Percentiles rank a stretch among this genome's conserved stretches.
Evolutionary conservation across 2,113 vertebrate species (phyloP).

Genomic region (Glareola pratincola): DNA sequence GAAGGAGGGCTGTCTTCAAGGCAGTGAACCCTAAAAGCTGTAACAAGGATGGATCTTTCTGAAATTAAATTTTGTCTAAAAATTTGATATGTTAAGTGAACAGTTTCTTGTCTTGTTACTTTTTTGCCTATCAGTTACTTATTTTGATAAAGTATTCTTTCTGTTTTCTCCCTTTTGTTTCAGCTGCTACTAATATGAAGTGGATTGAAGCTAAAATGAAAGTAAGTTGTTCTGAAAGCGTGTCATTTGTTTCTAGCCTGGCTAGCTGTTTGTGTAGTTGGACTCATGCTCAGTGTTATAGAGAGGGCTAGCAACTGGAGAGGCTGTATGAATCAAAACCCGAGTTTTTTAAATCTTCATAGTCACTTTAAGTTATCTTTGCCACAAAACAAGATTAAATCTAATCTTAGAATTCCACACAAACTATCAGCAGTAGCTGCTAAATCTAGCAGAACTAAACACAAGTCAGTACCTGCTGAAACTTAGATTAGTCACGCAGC

Average conservation of each 20-base stretch:
- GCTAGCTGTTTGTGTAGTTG: neutral
- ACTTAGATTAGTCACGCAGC: neutral
- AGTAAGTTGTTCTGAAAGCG: constrained; percentile 76
- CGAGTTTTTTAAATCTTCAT: neutral
- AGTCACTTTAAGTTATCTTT: neutral
- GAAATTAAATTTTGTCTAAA: neutral
- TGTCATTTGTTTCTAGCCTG: neutral
- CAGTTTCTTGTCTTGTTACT: neutral
- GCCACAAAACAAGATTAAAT: neutral
- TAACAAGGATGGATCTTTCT: neutral
- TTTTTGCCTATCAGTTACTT: neutral
- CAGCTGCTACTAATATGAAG: constrained; percentile 99
- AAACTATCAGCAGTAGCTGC: neutral
- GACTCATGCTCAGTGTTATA: rapidly evolving
- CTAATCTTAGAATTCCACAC: constrained; percentile 18
- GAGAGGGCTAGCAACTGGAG: neutral
- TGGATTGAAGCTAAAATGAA: constrained; percentile 99
- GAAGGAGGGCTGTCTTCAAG: neutral
- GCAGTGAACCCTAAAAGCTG: neutral
- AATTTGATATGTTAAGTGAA: neutral
- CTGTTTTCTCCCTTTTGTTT: constrained; percentile 48
- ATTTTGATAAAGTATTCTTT: constrained; percentile 18
- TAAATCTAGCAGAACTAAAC: constrained; percentile 41
- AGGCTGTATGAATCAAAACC: neutral
- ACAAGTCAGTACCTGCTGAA: neutral